Conservation (phyloP, 2,888 invertebrate species). For the Hydraecia micacea region DNA sequence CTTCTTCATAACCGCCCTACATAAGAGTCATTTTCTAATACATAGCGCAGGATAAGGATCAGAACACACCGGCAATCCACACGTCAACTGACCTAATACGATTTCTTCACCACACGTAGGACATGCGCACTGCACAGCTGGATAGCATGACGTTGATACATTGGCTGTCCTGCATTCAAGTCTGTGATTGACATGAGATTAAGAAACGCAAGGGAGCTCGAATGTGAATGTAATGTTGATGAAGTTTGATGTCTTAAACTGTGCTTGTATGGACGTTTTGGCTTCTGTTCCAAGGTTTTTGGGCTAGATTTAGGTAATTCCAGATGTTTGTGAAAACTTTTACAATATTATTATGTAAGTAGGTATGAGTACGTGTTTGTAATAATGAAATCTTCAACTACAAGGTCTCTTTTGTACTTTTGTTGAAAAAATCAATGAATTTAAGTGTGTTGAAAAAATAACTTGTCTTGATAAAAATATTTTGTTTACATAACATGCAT, state of each 20-base stretch:
- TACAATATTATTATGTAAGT: too few relatives aligned
- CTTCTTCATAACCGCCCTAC: background rate
- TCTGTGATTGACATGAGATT: constrained; percentile 44
- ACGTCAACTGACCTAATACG: constrained; percentile 16
- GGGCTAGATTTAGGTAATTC: background rate
- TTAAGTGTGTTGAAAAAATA: too few relatives aligned
- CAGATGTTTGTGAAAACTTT: too few relatives aligned
- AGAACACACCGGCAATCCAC: constrained; percentile 27
- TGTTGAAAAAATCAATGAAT: too few relatives aligned
- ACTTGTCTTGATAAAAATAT: too few relatives aligned
- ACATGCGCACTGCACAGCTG: constrained; percentile 18
- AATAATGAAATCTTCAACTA: too few relatives aligned
- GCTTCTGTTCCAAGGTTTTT: too few relatives aligned
- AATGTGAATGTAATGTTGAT: constrained; percentile 18
- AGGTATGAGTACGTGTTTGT: too few relatives aligned
- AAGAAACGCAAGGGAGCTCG: constrained; percentile 21
- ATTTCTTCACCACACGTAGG: constrained; percentile 23
- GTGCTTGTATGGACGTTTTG: background rate
- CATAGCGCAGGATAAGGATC: background rate
- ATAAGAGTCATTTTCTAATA: background rate
- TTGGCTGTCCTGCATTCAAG: constrained; percentile 35
- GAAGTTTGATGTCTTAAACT: background rate
- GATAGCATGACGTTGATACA: constrained; percentile 53
- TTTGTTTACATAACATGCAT: too few relatives aligned
- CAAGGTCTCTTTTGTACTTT: too few relatives aligned